These are phyloP conservation scores for Carcinoscorpius rotundicauda DNA, from an alignment of 1,140 invertebrate genomes.

Conservation along the genomic window DNA sequence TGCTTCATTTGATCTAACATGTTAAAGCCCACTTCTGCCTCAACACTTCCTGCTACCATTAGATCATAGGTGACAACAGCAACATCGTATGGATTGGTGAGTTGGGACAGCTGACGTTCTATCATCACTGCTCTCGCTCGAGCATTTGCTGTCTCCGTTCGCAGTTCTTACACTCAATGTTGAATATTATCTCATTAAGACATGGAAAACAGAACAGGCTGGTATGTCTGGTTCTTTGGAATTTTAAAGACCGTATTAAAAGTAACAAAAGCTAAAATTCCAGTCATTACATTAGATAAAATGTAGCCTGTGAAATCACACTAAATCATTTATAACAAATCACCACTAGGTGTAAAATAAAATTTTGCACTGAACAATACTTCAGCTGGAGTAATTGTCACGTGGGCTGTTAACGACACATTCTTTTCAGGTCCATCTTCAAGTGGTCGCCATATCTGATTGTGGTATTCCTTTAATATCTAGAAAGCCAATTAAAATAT, in stretches of 20 bases:
- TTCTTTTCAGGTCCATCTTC: slow-evolving; percentile 21
- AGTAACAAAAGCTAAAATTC: no score
- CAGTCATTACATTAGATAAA: no score
- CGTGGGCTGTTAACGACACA: slow-evolving; percentile 40
- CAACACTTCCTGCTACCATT: slow-evolving; percentile 31
- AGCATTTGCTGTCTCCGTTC: slow-evolving; percentile 27
- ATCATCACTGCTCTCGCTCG: slow-evolving; percentile 27
- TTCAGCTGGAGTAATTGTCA: slow-evolving; percentile 36
- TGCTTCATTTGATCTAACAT: slow-evolving; percentile 27
- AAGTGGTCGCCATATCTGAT: no score
- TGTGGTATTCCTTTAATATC: no score
- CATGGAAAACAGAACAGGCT: no score
- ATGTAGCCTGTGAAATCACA: no score
- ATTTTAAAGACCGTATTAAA: no score
- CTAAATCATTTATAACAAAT: no score
- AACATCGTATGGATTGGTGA: slow-evolving; percentile 39
- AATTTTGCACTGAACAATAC: slow-evolving; percentile 9
- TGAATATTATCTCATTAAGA: no score
- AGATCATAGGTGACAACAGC: slow-evolving; percentile 41
- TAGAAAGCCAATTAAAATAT: no score
- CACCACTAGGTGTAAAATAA: no score
- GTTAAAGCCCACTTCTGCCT: slow-evolving; percentile 34
- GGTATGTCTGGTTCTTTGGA: no score
- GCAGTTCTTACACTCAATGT: slow-evolving; percentile 7
- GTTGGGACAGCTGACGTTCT: slow-evolving; percentile 31